Conservation (phyloP, 2,888 invertebrate genomes). For the Helobdella robusta region DNA sequence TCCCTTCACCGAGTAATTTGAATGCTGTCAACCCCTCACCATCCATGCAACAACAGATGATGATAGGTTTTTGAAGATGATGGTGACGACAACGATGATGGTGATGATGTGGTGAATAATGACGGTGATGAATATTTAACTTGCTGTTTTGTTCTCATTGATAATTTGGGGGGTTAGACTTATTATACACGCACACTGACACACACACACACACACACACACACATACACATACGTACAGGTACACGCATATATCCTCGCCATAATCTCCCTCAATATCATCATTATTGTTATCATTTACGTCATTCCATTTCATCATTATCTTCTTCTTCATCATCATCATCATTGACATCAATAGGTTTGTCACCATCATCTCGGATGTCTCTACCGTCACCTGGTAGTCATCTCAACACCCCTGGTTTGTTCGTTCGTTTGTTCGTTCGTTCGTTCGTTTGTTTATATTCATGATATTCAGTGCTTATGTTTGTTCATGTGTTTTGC, state of each 20-base stretch:
- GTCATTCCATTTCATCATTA: background rate
- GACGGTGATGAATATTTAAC: too few relatives aligned
- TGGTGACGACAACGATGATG: too few relatives aligned
- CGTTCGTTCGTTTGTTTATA: background rate
- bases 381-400: constrained; percentile 11
- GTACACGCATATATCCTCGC: background rate
- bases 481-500: background rate
- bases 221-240: too few relatives aligned
- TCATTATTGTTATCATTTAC: too few relatives aligned
- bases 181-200: background rate
- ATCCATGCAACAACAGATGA: constrained; percentile 5
- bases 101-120: too few relatives aligned
- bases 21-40: constrained; percentile 5
- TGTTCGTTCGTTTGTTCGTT: background rate
- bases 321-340: background rate
- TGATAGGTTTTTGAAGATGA: too few relatives aligned
- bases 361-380: constrained; percentile 20
- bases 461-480: background rate
- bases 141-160: too few relatives aligned
- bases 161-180: too few relatives aligned
- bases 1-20: constrained; percentile 21
- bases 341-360: background rate
- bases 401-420: constrained; percentile 17
- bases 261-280: too few relatives aligned
- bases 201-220: background rate